Percentiles rank a stretch among this genome's conserved stretches.
phyloP scores from a whole-genome alignment of 1,140 invertebrate genomes.

The Drosophila dunni region DNA sequence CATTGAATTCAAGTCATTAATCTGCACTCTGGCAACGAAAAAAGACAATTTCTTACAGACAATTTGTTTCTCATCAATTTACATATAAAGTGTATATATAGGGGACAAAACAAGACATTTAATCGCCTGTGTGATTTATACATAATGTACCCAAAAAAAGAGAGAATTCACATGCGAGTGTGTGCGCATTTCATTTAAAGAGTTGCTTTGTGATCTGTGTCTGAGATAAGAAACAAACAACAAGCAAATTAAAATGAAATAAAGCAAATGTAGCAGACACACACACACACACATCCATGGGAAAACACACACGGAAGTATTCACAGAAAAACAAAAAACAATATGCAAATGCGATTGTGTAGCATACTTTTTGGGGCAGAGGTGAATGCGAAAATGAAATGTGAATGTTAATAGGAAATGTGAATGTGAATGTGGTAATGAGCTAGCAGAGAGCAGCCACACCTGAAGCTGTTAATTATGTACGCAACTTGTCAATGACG shows the following conservation, averaged over 20 bases:
- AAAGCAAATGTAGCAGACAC: conserved; percentile 50
- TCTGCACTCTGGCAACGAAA: neutral
- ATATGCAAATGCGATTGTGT: conserved; percentile 46
- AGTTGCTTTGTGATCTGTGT: conserved; percentile 58
- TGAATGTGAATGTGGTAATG: conserved; percentile 16
- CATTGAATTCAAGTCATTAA: conserved; percentile 1
- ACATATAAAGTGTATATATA: conserved; percentile 59
- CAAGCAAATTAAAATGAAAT: conserved; percentile 73
- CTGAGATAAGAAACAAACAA: conserved; percentile 50
- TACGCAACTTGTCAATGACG: conserved; percentile 6
- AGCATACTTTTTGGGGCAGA: conserved; percentile 23
- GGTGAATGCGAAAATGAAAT: conserved; percentile 2
- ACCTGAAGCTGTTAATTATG: conserved; percentile 31
- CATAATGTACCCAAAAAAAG: conserved; percentile 38
- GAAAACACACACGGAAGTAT: neutral
- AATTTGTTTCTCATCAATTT: conserved; percentile 57
- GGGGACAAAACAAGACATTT: conserved; percentile 63
- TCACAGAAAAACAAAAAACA: conserved; percentile 27
- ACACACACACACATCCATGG: neutral
- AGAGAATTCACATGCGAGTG: conserved; percentile 18
- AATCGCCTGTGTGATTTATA: conserved; percentile 77
- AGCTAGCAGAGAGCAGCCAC: conserved; percentile 19
- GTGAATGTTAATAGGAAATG: neutral
- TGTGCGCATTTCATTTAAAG: conserved; percentile 61
- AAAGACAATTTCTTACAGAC: conserved; percentile 26